Evolutionary conservation across 2,888 invertebrate species (phyloP).

Genomic region (Gasteruption jaculator): DNA sequence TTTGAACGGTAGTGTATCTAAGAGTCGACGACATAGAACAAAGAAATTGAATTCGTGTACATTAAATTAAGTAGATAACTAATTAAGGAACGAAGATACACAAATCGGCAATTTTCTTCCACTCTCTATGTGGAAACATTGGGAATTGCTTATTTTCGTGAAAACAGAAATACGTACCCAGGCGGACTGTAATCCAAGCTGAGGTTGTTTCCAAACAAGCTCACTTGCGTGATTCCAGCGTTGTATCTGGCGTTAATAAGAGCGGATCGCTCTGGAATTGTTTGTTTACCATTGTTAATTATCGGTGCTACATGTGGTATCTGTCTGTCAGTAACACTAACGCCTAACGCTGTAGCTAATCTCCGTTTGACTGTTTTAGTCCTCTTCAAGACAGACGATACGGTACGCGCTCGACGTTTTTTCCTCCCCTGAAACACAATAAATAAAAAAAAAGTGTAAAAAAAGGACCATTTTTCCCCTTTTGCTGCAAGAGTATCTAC

Average conservation of each 20-base stretch:
- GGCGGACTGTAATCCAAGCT: slow-evolving; percentile 61
- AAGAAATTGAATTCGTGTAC: too few relatives aligned
- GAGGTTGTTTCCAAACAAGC: slow-evolving; percentile 65
- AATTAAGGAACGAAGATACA: too few relatives aligned
- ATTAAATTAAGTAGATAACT: too few relatives aligned
- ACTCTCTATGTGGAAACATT: not conserved
- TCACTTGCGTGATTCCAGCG: slow-evolving; percentile 57
- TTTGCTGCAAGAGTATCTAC: not conserved
- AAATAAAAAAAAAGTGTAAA: slow-evolving; percentile 1
- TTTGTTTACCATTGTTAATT: slow-evolving; percentile 24
- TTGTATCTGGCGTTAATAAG: slow-evolving; percentile 36
- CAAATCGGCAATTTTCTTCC: slow-evolving; percentile 2
- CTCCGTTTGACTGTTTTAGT: slow-evolving; percentile 53
- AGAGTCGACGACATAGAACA: too few relatives aligned
- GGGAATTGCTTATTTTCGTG: too few relatives aligned
- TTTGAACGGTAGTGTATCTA: too few relatives aligned
- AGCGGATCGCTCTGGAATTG: slow-evolving; percentile 23
- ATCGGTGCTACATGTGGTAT: slow-evolving; percentile 25
- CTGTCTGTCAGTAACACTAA: slow-evolving; percentile 33
- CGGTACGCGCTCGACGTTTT: slow-evolving; percentile 32
- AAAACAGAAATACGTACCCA: slow-evolving; percentile 35
- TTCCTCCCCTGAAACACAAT: slow-evolving; percentile 35
- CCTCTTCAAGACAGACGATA: slow-evolving; percentile 31
- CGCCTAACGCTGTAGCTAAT: slow-evolving; percentile 54
- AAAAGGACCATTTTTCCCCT: not conserved